phyloP scores from a whole-genome alignment of 1,140 invertebrate species.

The Drosophila asahinai region DNA sequence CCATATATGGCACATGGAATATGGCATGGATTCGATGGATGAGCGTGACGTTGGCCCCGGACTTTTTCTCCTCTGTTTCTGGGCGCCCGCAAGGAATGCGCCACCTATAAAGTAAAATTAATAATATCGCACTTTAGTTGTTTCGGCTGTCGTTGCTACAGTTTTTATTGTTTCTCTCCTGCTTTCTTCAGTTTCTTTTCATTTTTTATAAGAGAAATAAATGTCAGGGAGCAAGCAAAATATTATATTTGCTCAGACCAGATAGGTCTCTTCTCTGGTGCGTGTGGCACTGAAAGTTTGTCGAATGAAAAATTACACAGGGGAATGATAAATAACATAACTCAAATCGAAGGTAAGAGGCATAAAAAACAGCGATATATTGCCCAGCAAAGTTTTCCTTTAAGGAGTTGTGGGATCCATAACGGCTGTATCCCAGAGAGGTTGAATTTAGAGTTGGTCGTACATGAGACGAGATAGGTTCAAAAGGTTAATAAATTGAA shows the following conservation, averaged over 20 bases:
- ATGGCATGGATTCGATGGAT: conserved; percentile 35
- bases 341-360: conserved; percentile 40
- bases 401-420: conserved; percentile 26
- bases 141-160: conserved; percentile 49
- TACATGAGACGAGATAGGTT: not conserved
- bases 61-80: conserved; percentile 23
- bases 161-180: conserved; percentile 46
- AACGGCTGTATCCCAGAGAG: conserved; percentile 18
- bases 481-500: not conserved
- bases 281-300: conserved; percentile 60
- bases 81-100: conserved; percentile 51
- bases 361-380: conserved; percentile 31
- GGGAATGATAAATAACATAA: conserved; percentile 77
- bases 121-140: conserved; percentile 65
- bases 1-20: conserved; percentile 31
- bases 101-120: conserved; percentile 64
- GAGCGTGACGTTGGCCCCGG: conserved; percentile 53
- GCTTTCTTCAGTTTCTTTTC: conserved; percentile 23
- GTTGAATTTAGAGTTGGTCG: no score
- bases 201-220: conserved; percentile 38
- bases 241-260: conserved; percentile 8
- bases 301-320: conserved; percentile 71
- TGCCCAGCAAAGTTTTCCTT: conserved; percentile 7
- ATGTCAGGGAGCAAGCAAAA: conserved; percentile 57
- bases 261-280: conserved; percentile 21